These are phyloP conservation scores for Setophaga coronata DNA, from an alignment of 2,113 vertebrate species.

Conservation along the genomic window DNA sequence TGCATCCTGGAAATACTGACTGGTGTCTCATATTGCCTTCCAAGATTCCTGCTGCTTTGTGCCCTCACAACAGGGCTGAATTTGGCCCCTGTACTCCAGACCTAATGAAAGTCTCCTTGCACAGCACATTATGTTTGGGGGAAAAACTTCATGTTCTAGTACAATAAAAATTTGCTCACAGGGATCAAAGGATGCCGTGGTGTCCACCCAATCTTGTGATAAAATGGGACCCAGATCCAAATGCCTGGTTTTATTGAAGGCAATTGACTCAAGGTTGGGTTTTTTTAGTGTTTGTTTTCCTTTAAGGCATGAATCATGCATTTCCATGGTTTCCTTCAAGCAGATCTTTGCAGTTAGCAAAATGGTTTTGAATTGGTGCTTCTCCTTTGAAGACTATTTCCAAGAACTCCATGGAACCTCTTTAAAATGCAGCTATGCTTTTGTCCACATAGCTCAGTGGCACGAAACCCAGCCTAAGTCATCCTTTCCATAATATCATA, in stretches of 20 bases:
- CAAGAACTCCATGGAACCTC: not conserved
- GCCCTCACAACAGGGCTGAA: not conserved
- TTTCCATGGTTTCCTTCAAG: not conserved
- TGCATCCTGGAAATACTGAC: not conserved
- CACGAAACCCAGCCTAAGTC: not conserved
- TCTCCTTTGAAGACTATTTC: not conserved
- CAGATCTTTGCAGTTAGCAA: not conserved
- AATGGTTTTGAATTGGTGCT: not conserved
- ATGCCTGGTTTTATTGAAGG: not conserved
- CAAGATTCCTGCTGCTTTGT: not conserved
- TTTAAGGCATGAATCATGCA: not conserved
- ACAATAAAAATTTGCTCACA: not conserved
- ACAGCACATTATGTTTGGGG: not conserved
- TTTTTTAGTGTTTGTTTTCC: not conserved
- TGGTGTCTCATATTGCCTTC: not conserved
- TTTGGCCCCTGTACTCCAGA: not conserved
- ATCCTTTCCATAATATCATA: not conserved
- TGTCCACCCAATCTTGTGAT: not conserved
- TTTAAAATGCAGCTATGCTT: not conserved
- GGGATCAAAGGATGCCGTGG: not conserved
- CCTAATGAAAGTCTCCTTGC: not conserved
- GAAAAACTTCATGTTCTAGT: not conserved
- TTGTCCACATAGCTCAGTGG: not conserved
- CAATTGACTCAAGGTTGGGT: not conserved
- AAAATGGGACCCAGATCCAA: not conserved